These are phyloP conservation scores for Mycetomoellerius zeteki DNA, from an alignment of 1,140 invertebrate species.

Conservation along the genomic window DNA sequence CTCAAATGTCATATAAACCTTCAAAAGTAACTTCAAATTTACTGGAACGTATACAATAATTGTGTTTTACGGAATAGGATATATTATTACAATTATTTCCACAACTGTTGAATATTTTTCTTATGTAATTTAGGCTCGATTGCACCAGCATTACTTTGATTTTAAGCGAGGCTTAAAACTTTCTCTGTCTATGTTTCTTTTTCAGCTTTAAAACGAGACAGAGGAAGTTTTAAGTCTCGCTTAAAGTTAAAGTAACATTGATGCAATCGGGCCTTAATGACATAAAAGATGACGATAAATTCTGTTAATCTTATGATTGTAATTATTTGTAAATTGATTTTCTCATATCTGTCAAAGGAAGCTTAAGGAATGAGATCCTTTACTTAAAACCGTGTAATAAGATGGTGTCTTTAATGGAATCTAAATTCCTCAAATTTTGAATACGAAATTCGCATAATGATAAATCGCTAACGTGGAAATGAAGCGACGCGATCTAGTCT, in stretches of 20 bases:
- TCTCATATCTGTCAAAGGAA: background rate
- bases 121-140: too few relatives aligned
- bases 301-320: background rate
- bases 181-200: too few relatives aligned
- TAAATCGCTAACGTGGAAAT: constrained; percentile 46
- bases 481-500: constrained; percentile 54
- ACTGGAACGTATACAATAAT: background rate
- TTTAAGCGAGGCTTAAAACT: too few relatives aligned
- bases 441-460: constrained; percentile 56
- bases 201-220: too few relatives aligned
- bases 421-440: constrained; percentile 42
- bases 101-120: background rate
- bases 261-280: too few relatives aligned
- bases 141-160: too few relatives aligned
- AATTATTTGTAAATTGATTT: background rate
- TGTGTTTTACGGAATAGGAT: background rate
- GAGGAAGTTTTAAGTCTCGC: too few relatives aligned
- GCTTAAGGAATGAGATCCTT: background rate
- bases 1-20: too few relatives aligned
- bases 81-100: background rate
- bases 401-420: background rate
- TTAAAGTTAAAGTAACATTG: too few relatives aligned
- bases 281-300: background rate
- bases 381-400: background rate
- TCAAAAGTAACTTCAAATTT: background rate